Evolutionary conservation across 2,888 invertebrate genomes (phyloP), one percentile per base, ranked within the genome.

Genomic region (Heliothis peltigera): DNA sequence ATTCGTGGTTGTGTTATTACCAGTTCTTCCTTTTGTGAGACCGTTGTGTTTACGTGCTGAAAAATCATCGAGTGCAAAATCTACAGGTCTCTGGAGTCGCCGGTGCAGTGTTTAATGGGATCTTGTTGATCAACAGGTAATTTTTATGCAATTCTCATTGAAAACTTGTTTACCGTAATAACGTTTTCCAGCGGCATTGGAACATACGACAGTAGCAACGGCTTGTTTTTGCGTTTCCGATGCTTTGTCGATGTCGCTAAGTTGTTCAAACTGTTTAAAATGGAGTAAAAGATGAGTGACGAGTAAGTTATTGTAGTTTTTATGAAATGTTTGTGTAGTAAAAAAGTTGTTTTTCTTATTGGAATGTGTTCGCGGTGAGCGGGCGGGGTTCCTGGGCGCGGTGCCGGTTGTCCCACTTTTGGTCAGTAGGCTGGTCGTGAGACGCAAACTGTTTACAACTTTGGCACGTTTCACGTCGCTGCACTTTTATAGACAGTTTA

Each of bases 11-110:
- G 84, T 91, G 87, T 84, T 87, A 83, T 84, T 89, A 86, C 90
- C 91, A 92, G 92, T 93, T 93, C 91, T 90, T 79, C 90, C 89
- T 93, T 93, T 90, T 90, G 92, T 93, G 91, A 90, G 86, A 92
- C 88, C 89, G 86, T 87, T 89, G 91, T 94, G 94, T 94, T 94
- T 94, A 93, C 91, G 92, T 93, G 91, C 88, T 88, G 80, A 88
- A 86, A 89, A 87, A 87, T 77, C 67, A 70, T 77, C 81, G 64
- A 83, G 87, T 89, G 78, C 66, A 82, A 89, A 88, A 86, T 89
- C 80, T 80, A 86, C 85, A 84, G 84, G 84, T 87, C 85, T 86
- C 64, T 85, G 85, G 84, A 89, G 85, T 85, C 84, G 84, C 85
- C 83, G 84, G 87, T 84, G 90, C 81, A 86, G 86, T 88, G 87